A percentile compares a stretch with the other conserved stretches of the same genome.
Evolutionary conservation across 2,113 vertebrate genomes (phyloP).

Genomic region (Pipra filicauda): DNA sequence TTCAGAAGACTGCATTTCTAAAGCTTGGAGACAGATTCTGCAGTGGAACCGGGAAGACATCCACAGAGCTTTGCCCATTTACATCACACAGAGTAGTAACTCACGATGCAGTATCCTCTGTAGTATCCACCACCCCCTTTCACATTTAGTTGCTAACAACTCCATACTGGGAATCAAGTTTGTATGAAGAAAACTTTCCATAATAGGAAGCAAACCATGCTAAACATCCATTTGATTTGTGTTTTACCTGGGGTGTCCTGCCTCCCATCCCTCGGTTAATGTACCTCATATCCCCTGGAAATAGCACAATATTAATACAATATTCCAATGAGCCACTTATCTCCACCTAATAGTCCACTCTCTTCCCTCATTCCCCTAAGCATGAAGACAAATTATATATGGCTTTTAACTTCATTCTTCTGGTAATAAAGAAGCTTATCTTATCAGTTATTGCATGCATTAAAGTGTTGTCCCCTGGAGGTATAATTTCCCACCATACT

Average conservation of each 20-base stretch:
- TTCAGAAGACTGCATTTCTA: background rate
- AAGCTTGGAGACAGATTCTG: background rate
- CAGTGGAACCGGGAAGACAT: background rate
- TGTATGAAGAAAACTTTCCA: background rate
- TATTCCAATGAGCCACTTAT: slow-evolving; percentile 19
- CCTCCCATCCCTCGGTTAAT: background rate
- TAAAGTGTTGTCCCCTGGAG: slow-evolving; percentile 2
- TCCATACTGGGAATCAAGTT: background rate
- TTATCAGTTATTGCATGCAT: slow-evolving; percentile 51
- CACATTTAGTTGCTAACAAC: background rate
- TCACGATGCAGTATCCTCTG: background rate
- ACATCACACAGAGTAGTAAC: background rate
- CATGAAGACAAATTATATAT: slow-evolving; percentile 46
- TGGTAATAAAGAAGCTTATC: slow-evolving; percentile 50
- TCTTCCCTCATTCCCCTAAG: slow-evolving; percentile 10
- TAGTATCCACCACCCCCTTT: background rate
- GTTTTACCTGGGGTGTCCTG: background rate
- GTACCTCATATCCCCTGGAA: background rate
- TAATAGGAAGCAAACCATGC: background rate
- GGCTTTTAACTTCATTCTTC: slow-evolving; percentile 48
- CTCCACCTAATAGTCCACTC: background rate
- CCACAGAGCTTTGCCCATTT: background rate
- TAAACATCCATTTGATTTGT: background rate
- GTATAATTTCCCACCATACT: background rate
- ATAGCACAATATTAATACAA: background rate